A percentile compares a stretch with the other conserved stretches of the same genome.
These are phyloP conservation scores for Spheniscus humboldti DNA, from an alignment of 2,797 vertebrate genomes.

Conservation along the genomic window DNA sequence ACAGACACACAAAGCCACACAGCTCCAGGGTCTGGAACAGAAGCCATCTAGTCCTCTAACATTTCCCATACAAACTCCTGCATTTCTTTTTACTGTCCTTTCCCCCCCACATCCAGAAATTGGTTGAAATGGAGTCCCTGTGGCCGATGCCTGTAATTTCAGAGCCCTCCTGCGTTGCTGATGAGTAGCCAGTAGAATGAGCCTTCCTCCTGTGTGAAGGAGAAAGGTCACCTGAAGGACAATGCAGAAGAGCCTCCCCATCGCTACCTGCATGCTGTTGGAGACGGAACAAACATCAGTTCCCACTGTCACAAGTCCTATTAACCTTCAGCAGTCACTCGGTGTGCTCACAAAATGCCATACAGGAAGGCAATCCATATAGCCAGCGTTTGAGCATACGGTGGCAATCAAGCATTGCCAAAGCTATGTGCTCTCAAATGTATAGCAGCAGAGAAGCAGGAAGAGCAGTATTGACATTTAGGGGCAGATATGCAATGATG, in stretches of 20 bases:
- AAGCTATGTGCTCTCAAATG: neutral
- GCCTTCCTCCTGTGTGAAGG: neutral
- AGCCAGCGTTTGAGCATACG: fast-evolving
- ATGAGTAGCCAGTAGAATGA: neutral
- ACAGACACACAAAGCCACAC: neutral
- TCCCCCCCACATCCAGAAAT: neutral
- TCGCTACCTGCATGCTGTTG: fast-evolving
- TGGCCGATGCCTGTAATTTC: neutral
- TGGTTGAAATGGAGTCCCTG: neutral
- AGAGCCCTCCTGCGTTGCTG: neutral
- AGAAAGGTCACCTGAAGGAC: neutral
- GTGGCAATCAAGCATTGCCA: neutral
- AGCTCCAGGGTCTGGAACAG: neutral
- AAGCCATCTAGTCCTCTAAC: neutral
- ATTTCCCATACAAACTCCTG: neutral
- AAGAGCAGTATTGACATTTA: neutral
- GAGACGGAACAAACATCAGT: neutral
- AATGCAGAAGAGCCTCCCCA: neutral
- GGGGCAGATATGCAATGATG: neutral
- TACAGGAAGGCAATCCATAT: neutral
- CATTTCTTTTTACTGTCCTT: neutral
- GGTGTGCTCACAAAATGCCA: neutral
- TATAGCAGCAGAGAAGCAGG: neutral
- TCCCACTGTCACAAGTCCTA: neutral
- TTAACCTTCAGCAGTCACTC: neutral